Base-by-base conservation (phyloP, 2,113 vertebrate genomes). In the Cacatua alba region DNA sequence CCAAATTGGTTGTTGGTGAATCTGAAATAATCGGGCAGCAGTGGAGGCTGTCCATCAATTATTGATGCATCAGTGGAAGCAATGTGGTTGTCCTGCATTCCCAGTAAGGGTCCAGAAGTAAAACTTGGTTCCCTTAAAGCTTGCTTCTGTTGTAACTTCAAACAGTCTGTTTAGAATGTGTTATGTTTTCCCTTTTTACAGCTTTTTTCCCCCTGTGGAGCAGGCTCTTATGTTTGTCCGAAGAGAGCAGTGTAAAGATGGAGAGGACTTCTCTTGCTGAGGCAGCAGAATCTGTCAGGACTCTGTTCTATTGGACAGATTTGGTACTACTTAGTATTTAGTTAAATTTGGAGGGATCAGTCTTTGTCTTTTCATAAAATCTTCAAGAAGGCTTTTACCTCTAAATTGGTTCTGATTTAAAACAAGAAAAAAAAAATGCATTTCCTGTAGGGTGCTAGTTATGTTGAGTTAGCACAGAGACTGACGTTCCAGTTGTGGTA, bases 391-490 rank as follows among this genome's bases (percentile, higher is more conserved):
- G 3, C 46, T 82, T 79, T 78, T 28, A 8, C 5, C 17, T 72
- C 11, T 48, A 7, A 63, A 21, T 31, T 82, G 11, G 8, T 74
- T 74, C 3, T 43, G 59, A 41, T 44, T 83, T 51, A 16, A 67
- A 92, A 29, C 1, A 9, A 16, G 17, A 13, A 8, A 8, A 9
- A 9, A 53, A 48, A 29, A 16, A 37, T 10, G 2, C 13, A 0
- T 55, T 68, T 86, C 51, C 10, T 71, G 31, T 48, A 15, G 20
- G 1, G 0, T 75, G 19, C 29, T 71, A 1, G 12, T 33, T 35
- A 4, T 0, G 1, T 13, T 55, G 23, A 16, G 17, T 43, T 79
- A 43, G n/a, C 0, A 0, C 6, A 33, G 62, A 65, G 84, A 18
- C 21, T 0, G 1, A 60, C 35, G 21, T 9, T 82, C 31, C 17